Evolutionary conservation across 2,113 vertebrate genomes (phyloP).

Genomic region (Procavia capensis): DNA sequence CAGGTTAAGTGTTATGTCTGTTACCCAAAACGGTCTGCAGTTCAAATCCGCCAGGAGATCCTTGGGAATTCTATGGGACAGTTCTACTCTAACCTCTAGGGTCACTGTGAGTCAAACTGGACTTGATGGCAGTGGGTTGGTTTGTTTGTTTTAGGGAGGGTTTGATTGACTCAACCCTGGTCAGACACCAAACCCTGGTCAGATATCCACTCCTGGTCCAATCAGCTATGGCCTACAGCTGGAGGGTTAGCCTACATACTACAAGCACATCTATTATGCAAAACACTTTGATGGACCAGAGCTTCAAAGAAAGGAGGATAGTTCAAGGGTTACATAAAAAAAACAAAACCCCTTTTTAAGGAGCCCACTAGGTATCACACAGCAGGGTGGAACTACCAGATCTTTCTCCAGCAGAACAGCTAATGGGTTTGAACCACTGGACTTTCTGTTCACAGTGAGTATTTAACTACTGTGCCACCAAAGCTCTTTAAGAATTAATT

Average conservation of each 20-base stretch:
- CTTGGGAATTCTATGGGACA: too few relatives aligned
- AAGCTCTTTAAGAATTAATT: neutral
- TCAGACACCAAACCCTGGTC: neutral
- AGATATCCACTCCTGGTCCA: neutral
- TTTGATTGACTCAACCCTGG: neutral
- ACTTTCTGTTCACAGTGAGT: neutral
- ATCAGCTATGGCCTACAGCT: fast-evolving
- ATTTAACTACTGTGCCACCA: neutral
- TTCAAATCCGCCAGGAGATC: too few relatives aligned
- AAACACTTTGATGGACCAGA: too few relatives aligned
- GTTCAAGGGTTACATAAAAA: neutral
- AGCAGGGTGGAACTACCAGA: neutral
- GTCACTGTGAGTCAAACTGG: too few relatives aligned
- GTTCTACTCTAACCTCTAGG: too few relatives aligned
- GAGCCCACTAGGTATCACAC: too few relatives aligned
- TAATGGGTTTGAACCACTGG: neutral
- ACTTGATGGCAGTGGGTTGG: too few relatives aligned
- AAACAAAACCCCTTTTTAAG: neutral
- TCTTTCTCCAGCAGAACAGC: neutral
- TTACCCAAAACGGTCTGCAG: too few relatives aligned
- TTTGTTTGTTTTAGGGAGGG: neutral
- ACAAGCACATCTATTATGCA: neutral
- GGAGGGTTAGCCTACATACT: too few relatives aligned
- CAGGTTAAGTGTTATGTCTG: too few relatives aligned
- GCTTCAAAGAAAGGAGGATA: neutral